phyloP scores from a whole-genome alignment of 2,888 invertebrate species.

The Germaria angustata region DNA sequence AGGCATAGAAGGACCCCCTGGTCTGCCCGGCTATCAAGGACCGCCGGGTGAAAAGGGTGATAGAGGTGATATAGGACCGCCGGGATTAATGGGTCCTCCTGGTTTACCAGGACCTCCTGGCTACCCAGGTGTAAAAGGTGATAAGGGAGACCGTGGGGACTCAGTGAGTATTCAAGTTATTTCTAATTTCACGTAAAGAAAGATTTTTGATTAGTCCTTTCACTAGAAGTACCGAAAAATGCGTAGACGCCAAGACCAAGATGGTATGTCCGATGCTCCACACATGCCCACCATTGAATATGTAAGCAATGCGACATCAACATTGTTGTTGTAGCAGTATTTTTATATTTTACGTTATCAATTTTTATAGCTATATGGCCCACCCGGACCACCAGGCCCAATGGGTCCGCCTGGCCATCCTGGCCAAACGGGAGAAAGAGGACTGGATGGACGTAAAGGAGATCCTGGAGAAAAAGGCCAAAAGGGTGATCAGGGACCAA shows the following conservation, averaged over 20 bases:
- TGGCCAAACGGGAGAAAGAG: constrained; percentile 82
- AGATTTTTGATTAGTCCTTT: constrained; percentile 68
- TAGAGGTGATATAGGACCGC: constrained; percentile 92
- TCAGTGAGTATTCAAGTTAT: constrained; percentile 85
- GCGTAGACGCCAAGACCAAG: constrained; percentile 80
- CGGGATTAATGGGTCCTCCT: constrained; percentile 96
- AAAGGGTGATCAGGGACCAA: constrained; percentile 86
- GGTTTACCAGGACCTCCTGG: constrained; percentile 91
- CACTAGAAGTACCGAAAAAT: constrained; percentile 80
- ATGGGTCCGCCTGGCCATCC: constrained; percentile 87
- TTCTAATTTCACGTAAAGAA: constrained; percentile 11
- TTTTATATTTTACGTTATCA: background rate
- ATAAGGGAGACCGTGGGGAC: constrained; percentile 95
- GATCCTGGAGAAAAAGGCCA: constrained; percentile 82
- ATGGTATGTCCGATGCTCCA: constrained; percentile 80
- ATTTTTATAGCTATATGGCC: constrained; percentile 81
- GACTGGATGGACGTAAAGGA: constrained; percentile 89
- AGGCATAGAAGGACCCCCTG: constrained; percentile 94
- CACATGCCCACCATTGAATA: constrained; percentile 79
- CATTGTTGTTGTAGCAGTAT: background rate
- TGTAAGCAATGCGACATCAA: constrained; percentile 72
- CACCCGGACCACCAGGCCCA: constrained; percentile 82
- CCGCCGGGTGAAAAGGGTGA: constrained; percentile 92
- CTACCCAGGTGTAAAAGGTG: constrained; percentile 93
- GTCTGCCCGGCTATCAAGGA: constrained; percentile 87